Evolutionary conservation across 2,797 vertebrate genomes (phyloP).

Genomic region (Hypotaenidia philippensis): DNA sequence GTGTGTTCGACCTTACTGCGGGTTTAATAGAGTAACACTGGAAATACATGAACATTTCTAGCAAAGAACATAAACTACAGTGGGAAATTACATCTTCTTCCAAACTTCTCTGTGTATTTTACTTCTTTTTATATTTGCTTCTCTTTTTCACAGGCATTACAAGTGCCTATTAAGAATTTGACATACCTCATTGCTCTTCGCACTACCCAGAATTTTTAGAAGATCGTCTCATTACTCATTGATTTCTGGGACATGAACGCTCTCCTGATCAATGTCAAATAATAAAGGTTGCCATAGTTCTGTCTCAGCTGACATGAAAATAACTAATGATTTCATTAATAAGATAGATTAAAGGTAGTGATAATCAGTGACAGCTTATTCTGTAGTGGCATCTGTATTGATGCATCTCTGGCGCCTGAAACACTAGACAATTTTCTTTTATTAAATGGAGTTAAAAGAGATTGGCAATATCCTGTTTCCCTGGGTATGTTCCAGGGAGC

Average conservation of each 20-base stretch:
- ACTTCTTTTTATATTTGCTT: neutral
- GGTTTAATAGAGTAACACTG: neutral
- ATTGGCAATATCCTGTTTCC: neutral
- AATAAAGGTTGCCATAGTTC: conserved; percentile 31
- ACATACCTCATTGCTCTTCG: neutral
- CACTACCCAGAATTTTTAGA: neutral
- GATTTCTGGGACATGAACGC: neutral
- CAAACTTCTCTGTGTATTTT: neutral
- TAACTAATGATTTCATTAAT: conserved; percentile 52
- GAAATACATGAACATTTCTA: neutral
- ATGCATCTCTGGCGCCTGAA: neutral
- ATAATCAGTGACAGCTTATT: conserved; percentile 48
- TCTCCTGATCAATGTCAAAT: conserved; percentile 17
- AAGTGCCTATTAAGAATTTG: neutral
- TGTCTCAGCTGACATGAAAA: conserved; percentile 32
- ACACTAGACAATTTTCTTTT: conserved; percentile 19
- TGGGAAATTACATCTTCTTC: neutral
- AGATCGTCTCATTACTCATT: neutral
- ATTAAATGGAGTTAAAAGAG: conserved; percentile 40
- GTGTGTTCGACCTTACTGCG: neutral
- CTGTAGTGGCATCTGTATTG: conserved; percentile 32
- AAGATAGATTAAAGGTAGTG: conserved; percentile 25
- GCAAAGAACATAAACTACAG: neutral
- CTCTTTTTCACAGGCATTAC: neutral
- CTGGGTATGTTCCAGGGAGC: neutral